Evolutionary conservation across 2,113 vertebrate species (phyloP).

Genomic region (Bubo blakistoni): DNA sequence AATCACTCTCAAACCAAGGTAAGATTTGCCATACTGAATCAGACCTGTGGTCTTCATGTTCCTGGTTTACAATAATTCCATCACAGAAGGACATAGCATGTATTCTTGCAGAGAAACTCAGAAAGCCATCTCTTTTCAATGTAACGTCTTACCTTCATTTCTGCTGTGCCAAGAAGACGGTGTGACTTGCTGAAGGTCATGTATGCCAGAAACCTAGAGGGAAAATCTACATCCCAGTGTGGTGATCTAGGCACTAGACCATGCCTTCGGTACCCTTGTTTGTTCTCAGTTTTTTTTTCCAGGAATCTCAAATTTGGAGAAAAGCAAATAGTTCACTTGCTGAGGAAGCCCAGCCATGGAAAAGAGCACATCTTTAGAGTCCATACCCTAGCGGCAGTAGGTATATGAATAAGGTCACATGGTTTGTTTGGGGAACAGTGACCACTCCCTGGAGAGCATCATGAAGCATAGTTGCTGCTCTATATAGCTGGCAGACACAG

Average conservation of each 20-base stretch:
- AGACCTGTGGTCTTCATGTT: neutral
- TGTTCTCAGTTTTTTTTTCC: fast-evolving
- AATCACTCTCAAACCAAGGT: neutral
- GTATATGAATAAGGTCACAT: neutral
- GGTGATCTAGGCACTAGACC: neutral
- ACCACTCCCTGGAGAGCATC: neutral
- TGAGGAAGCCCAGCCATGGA: neutral
- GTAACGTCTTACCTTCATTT: neutral
- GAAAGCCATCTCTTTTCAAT: neutral
- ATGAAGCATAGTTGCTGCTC: neutral
- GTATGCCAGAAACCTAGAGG: neutral
- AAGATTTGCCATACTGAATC: neutral
- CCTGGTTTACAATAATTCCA: neutral
- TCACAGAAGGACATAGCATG: neutral
- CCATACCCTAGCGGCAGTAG: too few species aligned
- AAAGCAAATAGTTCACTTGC: neutral
- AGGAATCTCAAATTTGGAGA: neutral
- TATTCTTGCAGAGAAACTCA: neutral
- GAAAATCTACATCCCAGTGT: neutral
- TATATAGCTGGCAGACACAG: neutral
- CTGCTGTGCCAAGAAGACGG: neutral
- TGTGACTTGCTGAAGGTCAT: neutral
- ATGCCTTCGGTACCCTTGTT: neutral
- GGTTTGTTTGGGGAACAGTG: neutral
- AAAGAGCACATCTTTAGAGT: neutral